These are phyloP conservation scores for Brienomyrus longianalis DNA, from an alignment of 2,113 vertebrate species.

Conservation along the genomic window DNA sequence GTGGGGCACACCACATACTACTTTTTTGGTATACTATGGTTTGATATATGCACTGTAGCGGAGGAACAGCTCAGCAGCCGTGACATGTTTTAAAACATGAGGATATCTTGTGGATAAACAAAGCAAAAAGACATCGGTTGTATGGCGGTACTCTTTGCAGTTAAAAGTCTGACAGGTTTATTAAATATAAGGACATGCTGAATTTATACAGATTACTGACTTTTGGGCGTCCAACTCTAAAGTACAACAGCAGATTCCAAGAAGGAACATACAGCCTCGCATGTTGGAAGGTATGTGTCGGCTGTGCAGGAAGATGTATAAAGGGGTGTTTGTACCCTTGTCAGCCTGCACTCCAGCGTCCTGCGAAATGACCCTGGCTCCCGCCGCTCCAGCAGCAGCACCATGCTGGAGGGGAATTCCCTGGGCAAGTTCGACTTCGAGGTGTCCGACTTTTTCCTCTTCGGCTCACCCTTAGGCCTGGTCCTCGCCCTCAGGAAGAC, in stretches of 20 bases:
- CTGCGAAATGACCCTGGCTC: slow-evolving; percentile 74
- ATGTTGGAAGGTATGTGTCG: not conserved
- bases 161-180: too few relatives aligned
- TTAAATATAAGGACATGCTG: too few relatives aligned
- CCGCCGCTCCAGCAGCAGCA: slow-evolving; percentile 81
- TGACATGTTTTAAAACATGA: too few relatives aligned
- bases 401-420: slow-evolving; percentile 72
- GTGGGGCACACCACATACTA: too few relatives aligned
- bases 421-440: slow-evolving; percentile 91
- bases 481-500: slow-evolving; percentile 92
- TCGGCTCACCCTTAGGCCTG: slow-evolving; percentile 89
- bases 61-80: too few relatives aligned
- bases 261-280: not conserved
- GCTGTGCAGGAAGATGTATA: slow-evolving; percentile 17
- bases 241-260: not conserved
- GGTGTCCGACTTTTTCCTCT: slow-evolving; percentile 90
- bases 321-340: not conserved
- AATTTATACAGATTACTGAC: too few relatives aligned
- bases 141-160: too few relatives aligned
- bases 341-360: slow-evolving; percentile 83
- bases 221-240: not conserved
- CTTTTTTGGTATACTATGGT: too few relatives aligned
- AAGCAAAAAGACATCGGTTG: too few relatives aligned
- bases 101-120: too few relatives aligned
- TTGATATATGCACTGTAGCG: too few relatives aligned